phyloP scores from a whole-genome alignment of 2,888 invertebrate genomes.

The Macrophya annulata region DNA sequence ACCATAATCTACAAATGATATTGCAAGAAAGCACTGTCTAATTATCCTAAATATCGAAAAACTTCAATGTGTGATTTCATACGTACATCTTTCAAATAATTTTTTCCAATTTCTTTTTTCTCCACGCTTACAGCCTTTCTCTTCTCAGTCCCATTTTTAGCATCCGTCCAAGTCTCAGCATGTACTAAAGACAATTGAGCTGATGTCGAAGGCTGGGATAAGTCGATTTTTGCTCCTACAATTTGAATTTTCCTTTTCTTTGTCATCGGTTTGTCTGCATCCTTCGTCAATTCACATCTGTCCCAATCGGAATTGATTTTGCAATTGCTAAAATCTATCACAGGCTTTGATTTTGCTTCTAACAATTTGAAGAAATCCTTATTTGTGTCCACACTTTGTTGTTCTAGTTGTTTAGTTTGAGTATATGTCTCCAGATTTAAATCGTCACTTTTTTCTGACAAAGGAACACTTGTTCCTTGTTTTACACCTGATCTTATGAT shows the following conservation, averaged over 20 bases:
- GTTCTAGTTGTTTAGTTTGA: conserved; percentile 50
- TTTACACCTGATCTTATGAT: conserved; percentile 12
- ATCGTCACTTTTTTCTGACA: conserved; percentile 55
- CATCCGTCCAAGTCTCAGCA: conserved; percentile 57
- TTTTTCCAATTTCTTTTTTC: conserved; percentile 80
- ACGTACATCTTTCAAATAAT: conserved; percentile 79
- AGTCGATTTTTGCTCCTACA: conserved; percentile 81
- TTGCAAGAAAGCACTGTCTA: background rate
- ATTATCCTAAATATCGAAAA: background rate
- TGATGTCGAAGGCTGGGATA: conserved; percentile 67
- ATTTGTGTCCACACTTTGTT: conserved; percentile 52
- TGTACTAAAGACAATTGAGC: conserved; percentile 70
- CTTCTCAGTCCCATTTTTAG: conserved; percentile 39
- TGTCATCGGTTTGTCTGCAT: conserved; percentile 62
- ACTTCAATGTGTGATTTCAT: background rate
- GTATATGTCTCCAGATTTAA: conserved; percentile 66
- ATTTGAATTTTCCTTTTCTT: conserved; percentile 83
- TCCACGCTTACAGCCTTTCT: conserved; percentile 63
- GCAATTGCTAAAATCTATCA: conserved; percentile 72
- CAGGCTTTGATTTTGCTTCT: conserved; percentile 62
- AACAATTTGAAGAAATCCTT: conserved; percentile 61
- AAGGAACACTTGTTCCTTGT: background rate
- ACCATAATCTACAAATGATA: background rate
- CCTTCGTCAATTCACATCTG: conserved; percentile 64
- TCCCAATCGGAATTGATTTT: conserved; percentile 64